phyloP scores from a whole-genome alignment of 35 echinoderm and acorn worm species.

The Strongylocentrotus purpuratus region DNA sequence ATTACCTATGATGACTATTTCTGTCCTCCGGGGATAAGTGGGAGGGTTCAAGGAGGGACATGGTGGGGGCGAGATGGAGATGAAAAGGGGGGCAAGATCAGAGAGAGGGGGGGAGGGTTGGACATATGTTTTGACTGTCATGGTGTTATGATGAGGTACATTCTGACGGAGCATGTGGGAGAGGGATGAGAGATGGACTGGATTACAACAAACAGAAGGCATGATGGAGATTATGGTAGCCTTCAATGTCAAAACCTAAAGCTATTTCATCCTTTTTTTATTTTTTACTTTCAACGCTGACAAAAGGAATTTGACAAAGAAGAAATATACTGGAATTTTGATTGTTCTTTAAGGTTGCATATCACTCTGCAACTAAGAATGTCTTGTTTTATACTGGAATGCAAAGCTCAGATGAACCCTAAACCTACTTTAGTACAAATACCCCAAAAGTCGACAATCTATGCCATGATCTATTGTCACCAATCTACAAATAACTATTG shows the following conservation, averaged over 20 bases:
- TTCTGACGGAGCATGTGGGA: background rate
- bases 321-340: background rate
- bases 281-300: background rate
- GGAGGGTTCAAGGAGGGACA: slow-evolving; percentile 14
- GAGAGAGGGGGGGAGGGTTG: background rate
- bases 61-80: background rate
- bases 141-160: background rate
- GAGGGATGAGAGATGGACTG: background rate
- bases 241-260: background rate
- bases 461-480: background rate
- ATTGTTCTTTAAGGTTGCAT: background rate
- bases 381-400: no score
- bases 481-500: background rate
- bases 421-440: no score
- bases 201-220: slow-evolving; percentile 11
- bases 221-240: background rate
- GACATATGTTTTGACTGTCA: slow-evolving; percentile 12
- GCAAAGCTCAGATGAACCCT: no score
- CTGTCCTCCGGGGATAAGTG: slow-evolving; percentile 7
- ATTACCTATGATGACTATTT: slow-evolving; percentile 11
- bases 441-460: no score
- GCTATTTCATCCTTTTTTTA: background rate
- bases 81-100: background rate
- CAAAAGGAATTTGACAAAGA: background rate
- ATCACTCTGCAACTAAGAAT: background rate